Evolutionary conservation across 2,888 invertebrate species (phyloP), one percentile per base, ranked within the genome.

Genomic region (Andrena bucephala): DNA sequence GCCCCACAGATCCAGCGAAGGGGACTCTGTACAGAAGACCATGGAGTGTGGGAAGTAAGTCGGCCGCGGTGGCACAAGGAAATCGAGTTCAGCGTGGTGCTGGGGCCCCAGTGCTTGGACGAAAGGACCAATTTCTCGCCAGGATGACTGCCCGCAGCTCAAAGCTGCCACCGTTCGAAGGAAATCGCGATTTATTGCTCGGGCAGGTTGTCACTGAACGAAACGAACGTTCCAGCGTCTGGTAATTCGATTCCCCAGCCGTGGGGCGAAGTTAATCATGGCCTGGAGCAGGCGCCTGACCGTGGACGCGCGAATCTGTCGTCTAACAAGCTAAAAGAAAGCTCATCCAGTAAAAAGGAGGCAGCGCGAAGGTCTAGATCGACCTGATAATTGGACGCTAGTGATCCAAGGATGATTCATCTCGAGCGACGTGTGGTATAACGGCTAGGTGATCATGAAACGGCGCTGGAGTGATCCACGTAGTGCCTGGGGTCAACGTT

Each of bases 211-310:
- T 62, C 62, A 6, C 24, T 20, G 29, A 6, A 0, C 42, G 8
- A 10, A 42, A 54, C 60, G 31, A 42, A 54, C 59, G 54, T 42
- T 52, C 27, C 7, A 16, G 1, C 42, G 50, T 36, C 54, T 60
- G 52, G 74, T 71, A 70, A 71, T 59, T 81, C 42, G 72, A 75
- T 79, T 73, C 36, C 36, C 24, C 13, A 57, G 31, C 27, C 54
- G 27, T 29, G 62, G 8, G 54, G 69, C 48, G 52, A 84, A 68
- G 31, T 77, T 77, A 72, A 86, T 75, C 62, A 85, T 75, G 69
- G 62, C 60, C 20, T n/a, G 66, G 70, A 54, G 24, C 66, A 31
- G 66, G n/a, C 48, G 33, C 48, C 70, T 20, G 60, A 52, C 52
- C 52, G 33, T 6, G 13, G 42, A 29, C 52, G 52, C 65, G 36